Conservation (phyloP, 2,113 vertebrate genomes). For the Crotalus horridus region DNA sequence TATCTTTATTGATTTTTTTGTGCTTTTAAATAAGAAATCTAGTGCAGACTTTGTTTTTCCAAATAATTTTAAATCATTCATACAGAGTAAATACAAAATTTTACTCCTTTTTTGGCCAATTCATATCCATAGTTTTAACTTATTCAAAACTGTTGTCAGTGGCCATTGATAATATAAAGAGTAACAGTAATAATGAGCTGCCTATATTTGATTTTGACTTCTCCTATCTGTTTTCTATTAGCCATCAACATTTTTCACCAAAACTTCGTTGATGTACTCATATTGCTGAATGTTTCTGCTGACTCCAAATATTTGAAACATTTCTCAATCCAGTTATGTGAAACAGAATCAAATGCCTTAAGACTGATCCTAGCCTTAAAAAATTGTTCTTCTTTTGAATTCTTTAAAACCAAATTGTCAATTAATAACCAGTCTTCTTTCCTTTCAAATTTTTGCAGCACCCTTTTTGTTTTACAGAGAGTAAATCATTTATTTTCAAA, state of each 20-base stretch:
- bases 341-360: not conserved
- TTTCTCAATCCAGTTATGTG: not conserved
- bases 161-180: not conserved
- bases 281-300: not conserved
- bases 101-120: not conserved
- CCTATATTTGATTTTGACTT: not conserved
- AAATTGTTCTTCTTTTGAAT: too few species aligned
- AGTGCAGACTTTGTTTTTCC: not conserved
- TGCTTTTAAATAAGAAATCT: not conserved
- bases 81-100: not conserved
- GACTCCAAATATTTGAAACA: not conserved
- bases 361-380: not conserved
- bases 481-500: too few species aligned
- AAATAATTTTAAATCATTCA: not conserved
- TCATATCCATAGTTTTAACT: not conserved
- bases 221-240: too few species aligned
- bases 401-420: too few species aligned
- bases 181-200: not conserved
- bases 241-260: not conserved
- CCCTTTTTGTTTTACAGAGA: too few species aligned
- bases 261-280: not conserved
- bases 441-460: too few species aligned
- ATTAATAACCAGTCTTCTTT: too few species aligned
- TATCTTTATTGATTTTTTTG: not conserved
- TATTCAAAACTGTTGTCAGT: not conserved